A percentile compares a stretch with the other conserved stretches of the same genome.
These are phyloP conservation scores for Hapalemur alaotrensis DNA, from an alignment of 2,797 vertebrate genomes.

Conservation along the genomic window DNA sequence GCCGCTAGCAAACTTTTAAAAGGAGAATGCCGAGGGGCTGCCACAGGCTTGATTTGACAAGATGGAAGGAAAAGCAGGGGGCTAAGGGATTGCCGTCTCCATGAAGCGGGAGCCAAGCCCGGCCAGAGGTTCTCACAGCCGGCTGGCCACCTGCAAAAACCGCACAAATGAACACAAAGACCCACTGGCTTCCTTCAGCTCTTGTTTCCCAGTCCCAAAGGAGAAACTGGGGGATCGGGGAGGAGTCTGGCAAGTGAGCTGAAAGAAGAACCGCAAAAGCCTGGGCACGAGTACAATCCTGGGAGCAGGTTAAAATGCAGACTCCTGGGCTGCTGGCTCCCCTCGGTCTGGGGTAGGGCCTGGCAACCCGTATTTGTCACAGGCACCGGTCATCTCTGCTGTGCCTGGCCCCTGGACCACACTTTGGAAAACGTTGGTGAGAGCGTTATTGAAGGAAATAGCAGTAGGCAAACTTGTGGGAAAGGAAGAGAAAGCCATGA, in stretches of 20 bases:
- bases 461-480: not conserved
- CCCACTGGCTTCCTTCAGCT: not conserved
- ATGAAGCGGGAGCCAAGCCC: not conserved
- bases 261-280: not conserved
- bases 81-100: not conserved
- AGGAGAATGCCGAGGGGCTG: not conserved
- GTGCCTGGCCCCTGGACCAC: not conserved
- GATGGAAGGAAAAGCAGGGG: not conserved
- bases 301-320: not conserved
- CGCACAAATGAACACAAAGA: accelerated
- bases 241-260: not conserved
- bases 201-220: not conserved
- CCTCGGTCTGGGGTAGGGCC: not conserved
- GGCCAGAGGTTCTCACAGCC: not conserved
- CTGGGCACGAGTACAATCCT: accelerated
- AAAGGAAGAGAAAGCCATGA: not conserved
- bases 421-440: not conserved
- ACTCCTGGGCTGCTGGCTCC: accelerated
- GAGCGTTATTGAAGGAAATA: not conserved
- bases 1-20: not conserved
- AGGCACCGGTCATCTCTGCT: not conserved
- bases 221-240: not conserved
- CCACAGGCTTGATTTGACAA: not conserved
- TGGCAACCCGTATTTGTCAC: not conserved
- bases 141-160: too few relatives aligned